phyloP scores from a whole-genome alignment of 2,113 vertebrate genomes.

The Thermophis baileyi region DNA sequence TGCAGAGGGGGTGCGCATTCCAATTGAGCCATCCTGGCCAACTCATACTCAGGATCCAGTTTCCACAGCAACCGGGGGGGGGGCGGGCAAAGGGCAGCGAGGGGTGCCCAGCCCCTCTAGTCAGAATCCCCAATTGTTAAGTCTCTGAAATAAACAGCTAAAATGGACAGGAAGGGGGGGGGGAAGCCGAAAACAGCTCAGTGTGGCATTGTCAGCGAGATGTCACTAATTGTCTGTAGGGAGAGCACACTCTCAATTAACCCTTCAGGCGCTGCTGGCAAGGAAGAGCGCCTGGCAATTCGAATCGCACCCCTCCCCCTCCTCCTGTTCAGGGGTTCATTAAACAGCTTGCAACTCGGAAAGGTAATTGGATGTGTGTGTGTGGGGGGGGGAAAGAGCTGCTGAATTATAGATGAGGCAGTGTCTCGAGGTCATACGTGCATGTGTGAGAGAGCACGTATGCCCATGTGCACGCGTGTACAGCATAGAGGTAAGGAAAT shows the following conservation, averaged over 20 bases:
- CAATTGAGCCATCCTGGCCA: constrained; percentile 70
- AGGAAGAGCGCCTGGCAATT: neutral
- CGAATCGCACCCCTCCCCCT: neutral
- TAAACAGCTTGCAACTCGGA: neutral
- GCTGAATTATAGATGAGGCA: neutral
- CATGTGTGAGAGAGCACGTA: neutral
- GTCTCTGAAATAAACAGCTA: constrained; percentile 65
- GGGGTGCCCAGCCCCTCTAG: constrained; percentile 71
- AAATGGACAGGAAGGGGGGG: constrained; percentile 44
- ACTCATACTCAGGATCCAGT: constrained; percentile 73
- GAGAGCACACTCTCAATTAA: constrained; percentile 74
- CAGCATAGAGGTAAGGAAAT: neutral
- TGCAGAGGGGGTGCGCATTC: constrained; percentile 63
- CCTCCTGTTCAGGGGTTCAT: neutral
- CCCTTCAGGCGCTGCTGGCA: constrained; percentile 65
- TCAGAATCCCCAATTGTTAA: constrained; percentile 71
- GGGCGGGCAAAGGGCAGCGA: constrained; percentile 77
- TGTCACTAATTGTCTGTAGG: constrained; percentile 81
- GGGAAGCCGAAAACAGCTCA: constrained; percentile 58
- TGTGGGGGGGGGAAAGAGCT: neutral
- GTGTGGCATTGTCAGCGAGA: constrained; percentile 77
- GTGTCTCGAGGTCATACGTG: neutral
- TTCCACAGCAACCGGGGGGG: constrained; percentile 77
- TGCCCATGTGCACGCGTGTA: too few species aligned
- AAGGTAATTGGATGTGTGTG: neutral